Conservation (phyloP, 2,113 vertebrate species). For the Anolis sagrei region DNA sequence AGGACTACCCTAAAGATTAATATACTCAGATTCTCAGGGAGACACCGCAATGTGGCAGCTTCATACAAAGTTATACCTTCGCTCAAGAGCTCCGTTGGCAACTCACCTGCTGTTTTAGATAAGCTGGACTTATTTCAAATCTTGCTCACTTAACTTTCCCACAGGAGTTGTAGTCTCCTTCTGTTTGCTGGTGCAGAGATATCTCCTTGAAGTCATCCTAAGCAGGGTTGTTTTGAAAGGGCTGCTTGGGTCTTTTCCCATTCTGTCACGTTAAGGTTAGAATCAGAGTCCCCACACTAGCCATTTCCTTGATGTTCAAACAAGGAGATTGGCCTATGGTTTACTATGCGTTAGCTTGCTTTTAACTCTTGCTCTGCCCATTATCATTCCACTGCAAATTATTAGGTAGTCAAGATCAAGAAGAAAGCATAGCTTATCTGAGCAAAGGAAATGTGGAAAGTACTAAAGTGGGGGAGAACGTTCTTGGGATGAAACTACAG, state of each 20-base stretch:
- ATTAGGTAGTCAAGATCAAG: neutral
- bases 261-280: conserved; percentile 17
- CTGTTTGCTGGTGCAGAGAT: neutral
- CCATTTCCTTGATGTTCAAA: neutral
- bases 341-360: neutral
- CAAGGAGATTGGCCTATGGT: too few species aligned
- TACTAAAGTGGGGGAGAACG: neutral
- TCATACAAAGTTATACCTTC: neutral
- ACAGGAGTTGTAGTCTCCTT: neutral
- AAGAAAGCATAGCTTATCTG: neutral
- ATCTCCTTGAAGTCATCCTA: neutral
- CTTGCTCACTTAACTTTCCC: too few species aligned
- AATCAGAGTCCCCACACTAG: neutral
- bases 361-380: neutral
- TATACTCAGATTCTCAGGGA: neutral
- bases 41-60: neutral
- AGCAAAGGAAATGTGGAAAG: neutral
- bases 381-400: neutral
- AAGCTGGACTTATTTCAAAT: too few species aligned
- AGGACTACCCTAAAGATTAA: neutral
- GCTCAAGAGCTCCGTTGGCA: neutral
- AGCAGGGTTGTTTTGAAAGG: neutral
- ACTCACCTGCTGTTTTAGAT: neutral
- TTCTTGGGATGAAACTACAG: too few species aligned
- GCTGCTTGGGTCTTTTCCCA: conserved; percentile 10